Evolutionary conservation across 2,113 vertebrate genomes (phyloP).

Genomic region (Ptyas mucosa): DNA sequence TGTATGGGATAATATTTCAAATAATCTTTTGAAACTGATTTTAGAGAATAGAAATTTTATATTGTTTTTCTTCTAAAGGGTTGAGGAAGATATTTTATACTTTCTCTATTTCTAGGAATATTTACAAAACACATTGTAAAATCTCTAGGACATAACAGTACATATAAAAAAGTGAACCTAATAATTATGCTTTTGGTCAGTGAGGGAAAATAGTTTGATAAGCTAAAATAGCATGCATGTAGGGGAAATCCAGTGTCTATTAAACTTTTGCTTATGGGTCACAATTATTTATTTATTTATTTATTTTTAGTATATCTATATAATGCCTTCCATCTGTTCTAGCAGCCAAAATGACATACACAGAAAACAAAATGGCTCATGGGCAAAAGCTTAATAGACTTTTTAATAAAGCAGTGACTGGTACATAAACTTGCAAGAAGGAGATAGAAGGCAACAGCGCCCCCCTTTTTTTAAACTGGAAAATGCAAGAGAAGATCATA

Average conservation of each 20-base stretch:
- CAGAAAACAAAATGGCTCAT: background rate
- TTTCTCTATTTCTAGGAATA: background rate
- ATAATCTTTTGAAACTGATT: background rate
- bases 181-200: background rate
- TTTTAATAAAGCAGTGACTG: background rate
- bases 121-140: background rate
- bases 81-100: background rate
- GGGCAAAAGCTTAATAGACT: background rate
- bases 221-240: background rate
- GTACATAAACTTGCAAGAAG: slow-evolving; percentile 2
- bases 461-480: background rate
- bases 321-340: background rate
- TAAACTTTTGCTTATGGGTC: background rate
- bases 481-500: slow-evolving; percentile 28
- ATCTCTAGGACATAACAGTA: background rate
- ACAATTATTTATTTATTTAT: background rate
- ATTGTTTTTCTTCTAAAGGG: background rate
- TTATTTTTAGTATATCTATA: background rate
- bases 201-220: background rate
- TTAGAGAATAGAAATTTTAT: background rate
- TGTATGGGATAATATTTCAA: background rate
- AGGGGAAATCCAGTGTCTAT: background rate
- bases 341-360: background rate
- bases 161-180: background rate
- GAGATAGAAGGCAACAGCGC: background rate